These are phyloP conservation scores for Lasioglossum malachurum DNA, from an alignment of 2,888 invertebrate species.

Conservation along the genomic window DNA sequence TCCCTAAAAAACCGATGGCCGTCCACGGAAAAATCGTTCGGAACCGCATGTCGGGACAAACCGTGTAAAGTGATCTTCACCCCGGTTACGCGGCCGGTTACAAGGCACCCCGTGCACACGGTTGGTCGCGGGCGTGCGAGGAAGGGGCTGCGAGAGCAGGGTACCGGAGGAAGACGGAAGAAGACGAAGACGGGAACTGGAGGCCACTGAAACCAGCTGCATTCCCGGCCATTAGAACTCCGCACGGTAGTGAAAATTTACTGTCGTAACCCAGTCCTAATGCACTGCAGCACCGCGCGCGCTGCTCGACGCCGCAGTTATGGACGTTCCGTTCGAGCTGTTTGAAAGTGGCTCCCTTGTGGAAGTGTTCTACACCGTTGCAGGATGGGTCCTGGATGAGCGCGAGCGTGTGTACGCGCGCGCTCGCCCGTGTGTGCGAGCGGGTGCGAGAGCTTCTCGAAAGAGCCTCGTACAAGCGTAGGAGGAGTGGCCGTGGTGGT, in stretches of 20 bases:
- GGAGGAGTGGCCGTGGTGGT: constrained; percentile 12
- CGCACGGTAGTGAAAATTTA: constrained; percentile 84
- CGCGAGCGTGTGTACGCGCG: not conserved
- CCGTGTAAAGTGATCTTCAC: constrained; percentile 8
- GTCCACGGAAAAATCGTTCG: not conserved
- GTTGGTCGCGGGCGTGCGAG: constrained; percentile 25
- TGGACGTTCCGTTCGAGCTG: constrained; percentile 78
- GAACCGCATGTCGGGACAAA: not conserved
- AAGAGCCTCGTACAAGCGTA: constrained; percentile 4
- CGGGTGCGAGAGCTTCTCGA: not conserved
- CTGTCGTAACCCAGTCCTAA: constrained; percentile 84
- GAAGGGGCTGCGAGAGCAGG: constrained; percentile 27
- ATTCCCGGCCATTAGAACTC: constrained; percentile 84
- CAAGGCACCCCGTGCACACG: constrained; percentile 6
- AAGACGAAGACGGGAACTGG: constrained; percentile 71
- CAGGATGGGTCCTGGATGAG: not conserved
- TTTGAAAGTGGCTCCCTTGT: constrained; percentile 37
- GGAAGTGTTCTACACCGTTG: constrained; percentile 20
- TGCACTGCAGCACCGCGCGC: constrained; percentile 78
- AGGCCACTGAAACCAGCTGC: constrained; percentile 84
- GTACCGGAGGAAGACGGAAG: constrained; percentile 32
- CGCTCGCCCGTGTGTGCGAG: not conserved
- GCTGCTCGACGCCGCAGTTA: constrained; percentile 77
- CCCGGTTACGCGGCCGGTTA: constrained; percentile 11
- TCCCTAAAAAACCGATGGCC: too few species aligned